phyloP scores from a whole-genome alignment of 2,113 vertebrate species.

The Quiscalus mexicanus region DNA sequence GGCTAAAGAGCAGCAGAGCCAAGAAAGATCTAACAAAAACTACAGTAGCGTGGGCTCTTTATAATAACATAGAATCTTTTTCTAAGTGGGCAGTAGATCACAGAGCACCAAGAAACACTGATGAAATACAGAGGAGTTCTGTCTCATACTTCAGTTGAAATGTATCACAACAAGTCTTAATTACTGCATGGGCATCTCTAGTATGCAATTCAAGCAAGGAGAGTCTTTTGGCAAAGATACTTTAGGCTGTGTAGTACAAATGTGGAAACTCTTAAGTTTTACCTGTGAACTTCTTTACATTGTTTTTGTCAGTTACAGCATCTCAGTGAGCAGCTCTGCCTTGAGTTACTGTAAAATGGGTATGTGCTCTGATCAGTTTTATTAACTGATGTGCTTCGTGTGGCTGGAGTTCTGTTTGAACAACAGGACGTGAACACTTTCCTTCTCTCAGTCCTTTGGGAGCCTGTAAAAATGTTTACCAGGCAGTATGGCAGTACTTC shows the following conservation, averaged over 20 bases:
- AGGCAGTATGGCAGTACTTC: not conserved
- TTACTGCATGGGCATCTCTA: not conserved
- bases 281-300: not conserved
- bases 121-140: conserved; percentile 17
- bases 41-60: conserved; percentile 14
- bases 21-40: conserved; percentile 47
- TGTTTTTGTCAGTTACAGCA: not conserved
- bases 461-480: not conserved
- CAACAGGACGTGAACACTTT: not conserved
- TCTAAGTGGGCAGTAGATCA: conserved; percentile 43
- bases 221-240: not conserved
- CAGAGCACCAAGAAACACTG: conserved; percentile 3
- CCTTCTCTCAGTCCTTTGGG: not conserved
- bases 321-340: not conserved
- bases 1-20: conserved; percentile 1
- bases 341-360: not conserved
- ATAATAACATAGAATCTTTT: conserved; percentile 14
- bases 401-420: not conserved
- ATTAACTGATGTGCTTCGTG: not conserved
- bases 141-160: not conserved
- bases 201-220: not conserved
- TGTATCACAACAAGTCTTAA: not conserved
- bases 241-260: not conserved
- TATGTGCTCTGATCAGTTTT: not conserved
- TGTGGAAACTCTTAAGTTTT: not conserved